Evolutionary conservation across 2,797 vertebrate species (phyloP).

Genomic region (Melanotaenia pygmaea): DNA sequence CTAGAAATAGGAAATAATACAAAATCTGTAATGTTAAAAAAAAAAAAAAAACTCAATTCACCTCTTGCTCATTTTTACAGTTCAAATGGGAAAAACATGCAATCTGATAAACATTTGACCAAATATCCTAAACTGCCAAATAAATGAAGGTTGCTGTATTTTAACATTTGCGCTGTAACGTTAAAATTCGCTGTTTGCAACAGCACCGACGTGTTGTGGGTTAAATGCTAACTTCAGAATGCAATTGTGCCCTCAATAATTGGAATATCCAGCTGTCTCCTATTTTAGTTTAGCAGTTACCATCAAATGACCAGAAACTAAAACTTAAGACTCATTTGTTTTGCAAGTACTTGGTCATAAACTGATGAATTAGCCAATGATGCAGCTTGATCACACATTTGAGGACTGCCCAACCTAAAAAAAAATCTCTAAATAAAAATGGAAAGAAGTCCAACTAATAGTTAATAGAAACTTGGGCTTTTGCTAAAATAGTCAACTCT

Average conservation of each 20-base stretch:
- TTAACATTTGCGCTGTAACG: neutral
- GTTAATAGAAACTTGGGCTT: neutral
- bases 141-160: neutral
- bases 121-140: neutral
- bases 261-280: neutral
- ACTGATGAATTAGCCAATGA: neutral
- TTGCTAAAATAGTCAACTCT: neutral
- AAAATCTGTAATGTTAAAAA: constrained; percentile 88
- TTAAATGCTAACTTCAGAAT: neutral
- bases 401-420: neutral
- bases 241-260: neutral
- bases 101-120: neutral
- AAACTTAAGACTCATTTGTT: neutral
- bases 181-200: neutral
- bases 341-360: neutral
- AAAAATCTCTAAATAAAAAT: neutral
- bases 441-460: neutral
- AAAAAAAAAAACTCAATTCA: constrained; percentile 70
- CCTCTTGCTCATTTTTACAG: neutral
- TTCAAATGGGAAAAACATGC: neutral
- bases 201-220: no score
- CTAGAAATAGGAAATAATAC: constrained; percentile 85
- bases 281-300: neutral
- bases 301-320: neutral
- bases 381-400: neutral